Percentiles rank a stretch among this genome's conserved stretches.
These are phyloP conservation scores for Luscinia megarhynchos DNA, from an alignment of 2,797 vertebrate species.

Conservation along the genomic window DNA sequence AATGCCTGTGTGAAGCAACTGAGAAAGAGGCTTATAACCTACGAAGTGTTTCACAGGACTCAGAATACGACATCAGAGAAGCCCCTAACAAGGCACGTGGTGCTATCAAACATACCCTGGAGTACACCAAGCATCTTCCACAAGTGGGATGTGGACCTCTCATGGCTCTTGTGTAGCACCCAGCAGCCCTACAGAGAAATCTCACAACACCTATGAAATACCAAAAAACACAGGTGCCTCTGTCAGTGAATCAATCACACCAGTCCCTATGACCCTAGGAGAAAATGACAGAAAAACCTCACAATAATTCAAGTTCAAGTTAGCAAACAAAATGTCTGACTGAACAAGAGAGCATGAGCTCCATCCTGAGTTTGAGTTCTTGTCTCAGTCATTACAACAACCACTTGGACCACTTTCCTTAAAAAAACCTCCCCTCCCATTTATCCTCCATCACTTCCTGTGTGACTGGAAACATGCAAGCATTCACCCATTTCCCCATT, in stretches of 20 bases:
- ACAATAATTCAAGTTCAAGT: not conserved
- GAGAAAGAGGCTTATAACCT: not conserved
- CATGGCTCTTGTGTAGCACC: not conserved
- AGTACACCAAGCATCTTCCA: not conserved
- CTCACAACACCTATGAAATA: not conserved
- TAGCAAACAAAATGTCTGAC: not conserved
- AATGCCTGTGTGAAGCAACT: not conserved
- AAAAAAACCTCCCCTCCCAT: not conserved
- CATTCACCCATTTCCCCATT: not conserved
- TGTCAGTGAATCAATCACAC: not conserved
- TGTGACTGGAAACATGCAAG: not conserved
- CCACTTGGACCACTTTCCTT: not conserved
- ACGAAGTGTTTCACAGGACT: not conserved
- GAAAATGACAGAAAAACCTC: not conserved
- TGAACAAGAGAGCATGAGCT: not conserved
- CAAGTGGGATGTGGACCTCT: rapidly evolving
- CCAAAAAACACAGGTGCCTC: not conserved
- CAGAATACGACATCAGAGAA: rapidly evolving
- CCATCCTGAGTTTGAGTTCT: not conserved
- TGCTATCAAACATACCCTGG: not conserved
- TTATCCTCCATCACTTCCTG: not conserved
- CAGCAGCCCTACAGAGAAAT: not conserved
- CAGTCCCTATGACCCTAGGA: not conserved
- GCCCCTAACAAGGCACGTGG: rapidly evolving
- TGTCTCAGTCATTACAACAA: not conserved